These are phyloP conservation scores for Pachycephus smyrnensis DNA, from an alignment of 2,888 invertebrate species.

Conservation along the genomic window DNA sequence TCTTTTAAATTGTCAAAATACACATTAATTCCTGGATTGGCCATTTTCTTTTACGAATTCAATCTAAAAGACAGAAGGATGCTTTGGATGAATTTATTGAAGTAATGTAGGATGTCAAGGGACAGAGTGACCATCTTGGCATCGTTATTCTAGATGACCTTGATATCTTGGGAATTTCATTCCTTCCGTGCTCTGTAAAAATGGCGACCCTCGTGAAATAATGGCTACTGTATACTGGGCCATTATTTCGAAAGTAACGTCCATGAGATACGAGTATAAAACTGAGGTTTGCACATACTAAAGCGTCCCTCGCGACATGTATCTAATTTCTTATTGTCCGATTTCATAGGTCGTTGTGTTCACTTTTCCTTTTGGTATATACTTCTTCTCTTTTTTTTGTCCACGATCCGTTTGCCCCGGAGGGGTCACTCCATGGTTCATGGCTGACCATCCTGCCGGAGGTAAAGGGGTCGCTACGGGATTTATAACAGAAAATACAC, in stretches of 20 bases:
- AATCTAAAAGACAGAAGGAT: no score
- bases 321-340: slow-evolving; percentile 58
- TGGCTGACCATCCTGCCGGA: slow-evolving; percentile 22
- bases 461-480: slow-evolving; percentile 31
- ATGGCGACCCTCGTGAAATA: slow-evolving; percentile 12
- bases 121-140: no score
- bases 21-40: background rate
- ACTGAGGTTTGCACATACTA: slow-evolving; percentile 43
- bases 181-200: slow-evolving; percentile 3
- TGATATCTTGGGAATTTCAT: background rate
- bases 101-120: background rate
- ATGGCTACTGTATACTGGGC: background rate
- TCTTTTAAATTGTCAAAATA: no score
- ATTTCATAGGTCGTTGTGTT: slow-evolving; percentile 40
- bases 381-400: slow-evolving; percentile 13
- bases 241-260: slow-evolving; percentile 1
- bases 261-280: slow-evolving; percentile 23
- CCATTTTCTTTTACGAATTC: background rate
- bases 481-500: slow-evolving; percentile 65
- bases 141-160: background rate
- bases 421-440: background rate
- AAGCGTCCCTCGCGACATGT: slow-evolving; percentile 43
- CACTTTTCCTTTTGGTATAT: slow-evolving; percentile 20
- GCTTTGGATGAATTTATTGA: no score
- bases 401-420: slow-evolving; percentile 10